Percentiles rank a stretch among this genome's conserved stretches.
phyloP scores from a whole-genome alignment of 2,888 invertebrate genomes.

The Erebia palarica region DNA sequence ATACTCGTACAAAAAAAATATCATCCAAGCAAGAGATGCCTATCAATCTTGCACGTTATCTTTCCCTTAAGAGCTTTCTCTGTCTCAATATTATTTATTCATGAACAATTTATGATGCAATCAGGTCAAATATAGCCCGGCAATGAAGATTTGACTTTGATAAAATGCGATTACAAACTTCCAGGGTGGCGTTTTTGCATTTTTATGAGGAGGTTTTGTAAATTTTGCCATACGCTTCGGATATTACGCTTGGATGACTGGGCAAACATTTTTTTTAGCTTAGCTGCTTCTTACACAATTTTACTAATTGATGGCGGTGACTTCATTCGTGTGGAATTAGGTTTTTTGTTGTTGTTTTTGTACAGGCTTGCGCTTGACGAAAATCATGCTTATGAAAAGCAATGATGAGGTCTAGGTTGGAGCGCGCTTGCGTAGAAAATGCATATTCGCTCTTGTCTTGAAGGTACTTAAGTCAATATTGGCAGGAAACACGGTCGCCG shows the following conservation, averaged over 20 bases:
- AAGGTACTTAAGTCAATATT: too few species aligned
- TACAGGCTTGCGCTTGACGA: too few species aligned
- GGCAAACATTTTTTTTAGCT: not conserved
- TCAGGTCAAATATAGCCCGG: constrained; percentile 71
- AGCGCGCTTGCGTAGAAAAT: too few species aligned
- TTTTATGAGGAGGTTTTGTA: constrained; percentile 53
- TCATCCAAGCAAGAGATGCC: constrained; percentile 16
- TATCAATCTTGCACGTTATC: constrained; percentile 44
- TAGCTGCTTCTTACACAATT: not conserved
- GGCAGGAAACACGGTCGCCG: too few species aligned
- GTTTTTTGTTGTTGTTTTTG: too few species aligned
- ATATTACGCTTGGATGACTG: constrained; percentile 10
- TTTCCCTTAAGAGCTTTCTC: constrained; percentile 56
- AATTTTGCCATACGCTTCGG: constrained; percentile 36
- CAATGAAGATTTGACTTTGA: constrained; percentile 73
- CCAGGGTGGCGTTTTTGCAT: constrained; percentile 53
- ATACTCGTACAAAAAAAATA: not conserved
- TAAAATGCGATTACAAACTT: constrained; percentile 67
- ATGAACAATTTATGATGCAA: constrained; percentile 80
- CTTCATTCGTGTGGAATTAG: too few species aligned
- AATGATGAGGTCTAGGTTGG: too few species aligned
- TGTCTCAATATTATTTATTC: constrained; percentile 76
- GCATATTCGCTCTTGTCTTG: too few species aligned
- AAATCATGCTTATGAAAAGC: too few species aligned
- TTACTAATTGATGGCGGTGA: not conserved